phyloP scores from a whole-genome alignment of 2,797 vertebrate genomes.

The Falco naumanni region DNA sequence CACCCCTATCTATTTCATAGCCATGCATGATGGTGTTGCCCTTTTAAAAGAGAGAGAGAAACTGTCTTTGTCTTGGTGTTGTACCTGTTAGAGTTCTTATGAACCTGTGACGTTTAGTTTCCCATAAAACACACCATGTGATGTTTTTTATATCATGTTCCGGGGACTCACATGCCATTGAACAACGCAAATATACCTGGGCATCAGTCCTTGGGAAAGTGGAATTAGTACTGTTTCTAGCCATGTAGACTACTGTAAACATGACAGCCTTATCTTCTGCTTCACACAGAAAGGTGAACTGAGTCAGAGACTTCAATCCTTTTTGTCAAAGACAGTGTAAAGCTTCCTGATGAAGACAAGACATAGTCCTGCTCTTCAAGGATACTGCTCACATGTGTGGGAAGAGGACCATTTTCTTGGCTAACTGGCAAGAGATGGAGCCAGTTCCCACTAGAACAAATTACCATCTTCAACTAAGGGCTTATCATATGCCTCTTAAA shows the following conservation, averaged over 20 bases:
- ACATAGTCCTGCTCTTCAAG: neutral
- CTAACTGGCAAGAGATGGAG: neutral
- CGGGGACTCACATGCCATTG: fast-evolving
- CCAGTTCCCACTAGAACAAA: neutral
- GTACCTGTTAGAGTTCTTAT: neutral
- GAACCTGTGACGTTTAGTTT: neutral
- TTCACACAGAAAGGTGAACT: neutral
- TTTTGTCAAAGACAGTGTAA: neutral
- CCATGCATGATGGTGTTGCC: neutral
- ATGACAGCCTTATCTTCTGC: neutral
- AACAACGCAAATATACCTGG: neutral
- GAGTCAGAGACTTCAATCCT: neutral
- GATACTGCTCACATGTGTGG: neutral
- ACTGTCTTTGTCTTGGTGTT: neutral
- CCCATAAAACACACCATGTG: neutral
- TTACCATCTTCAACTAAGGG: neutral
- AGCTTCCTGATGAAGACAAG: neutral
- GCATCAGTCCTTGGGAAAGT: neutral
- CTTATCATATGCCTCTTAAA: neutral
- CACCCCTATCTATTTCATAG: neutral
- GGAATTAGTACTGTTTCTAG: neutral
- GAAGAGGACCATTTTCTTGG: neutral
- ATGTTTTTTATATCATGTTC: neutral
- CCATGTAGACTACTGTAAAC: neutral
- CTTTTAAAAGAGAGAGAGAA: neutral